Base-by-base conservation (phyloP, 1,140 invertebrate genomes). In the Zaprionus kolodkinae region DNA sequence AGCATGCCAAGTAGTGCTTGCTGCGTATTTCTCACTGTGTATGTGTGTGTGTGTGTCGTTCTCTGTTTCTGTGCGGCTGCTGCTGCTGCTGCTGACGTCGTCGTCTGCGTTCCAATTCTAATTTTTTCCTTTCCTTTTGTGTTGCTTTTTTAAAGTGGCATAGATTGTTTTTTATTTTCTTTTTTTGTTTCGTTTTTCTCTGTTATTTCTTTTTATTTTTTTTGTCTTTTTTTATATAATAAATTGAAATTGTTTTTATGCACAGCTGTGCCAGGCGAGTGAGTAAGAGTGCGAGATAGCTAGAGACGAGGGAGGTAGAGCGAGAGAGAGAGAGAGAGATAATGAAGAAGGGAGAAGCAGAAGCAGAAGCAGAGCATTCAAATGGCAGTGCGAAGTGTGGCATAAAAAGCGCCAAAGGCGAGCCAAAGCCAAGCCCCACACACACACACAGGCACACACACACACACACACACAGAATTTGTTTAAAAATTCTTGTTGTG, bases 81-180 rank as follows among this genome's bases (percentile, higher is more conserved):
- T 70, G 66, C 72, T 69, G 40, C 59, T 48, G 65, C 15, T 54
- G 74, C 57, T 61, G 74, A 56, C 70, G 74, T 65, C 73, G 73
- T 76, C 61, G 60, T 67, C 74, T 76, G 74, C 70, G 74, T 67
- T 76, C 70, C 70, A 73, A 72, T 76, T 76, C 74, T 72, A 72
- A 72, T 76, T 72, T 72, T 72, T 76, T 62, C 40, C 27, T 71
- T 54, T 67, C 61, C 60, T 71, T 77, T 63, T 59, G 63, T 68
- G 66, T 76, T 64, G 63, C 52, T 72, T 73, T 73, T 75, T 74
- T 64, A 77, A 77, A 77, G 75, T 77, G 75, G 71, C 75, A 77
- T 74, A 77, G 75, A 73, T 77, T 73, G 57, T 55, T 68, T 64
- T 73, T 64, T 21, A 21, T 21, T 73, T 30, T 30, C 27, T 30